Evolutionary conservation across 2,888 invertebrate genomes (phyloP).

Genomic region (Noctua janthina): DNA sequence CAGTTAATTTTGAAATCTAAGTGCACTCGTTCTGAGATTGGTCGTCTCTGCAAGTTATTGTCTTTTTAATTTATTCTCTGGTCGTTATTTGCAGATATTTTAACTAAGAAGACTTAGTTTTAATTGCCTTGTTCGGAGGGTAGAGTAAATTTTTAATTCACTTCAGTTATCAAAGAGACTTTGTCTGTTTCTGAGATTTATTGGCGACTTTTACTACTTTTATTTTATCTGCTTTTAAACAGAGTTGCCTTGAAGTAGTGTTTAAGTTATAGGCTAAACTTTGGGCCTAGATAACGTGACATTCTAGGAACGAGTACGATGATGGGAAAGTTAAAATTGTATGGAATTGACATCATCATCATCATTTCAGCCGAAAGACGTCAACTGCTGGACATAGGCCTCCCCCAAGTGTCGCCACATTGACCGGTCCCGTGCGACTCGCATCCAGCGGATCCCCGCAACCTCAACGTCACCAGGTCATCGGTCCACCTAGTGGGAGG

Average conservation of each 20-base stretch:
- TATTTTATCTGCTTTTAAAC: conserved; percentile 37
- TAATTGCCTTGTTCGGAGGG: conserved; percentile 32
- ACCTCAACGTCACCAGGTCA: too few species aligned
- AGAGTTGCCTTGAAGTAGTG: neutral
- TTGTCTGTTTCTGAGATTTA: conserved; percentile 35
- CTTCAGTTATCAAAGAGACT: conserved; percentile 18
- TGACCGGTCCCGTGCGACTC: too few species aligned
- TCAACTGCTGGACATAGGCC: too few species aligned
- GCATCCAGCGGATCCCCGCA: too few species aligned
- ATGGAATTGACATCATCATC: neutral
- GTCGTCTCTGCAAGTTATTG: conserved; percentile 62
- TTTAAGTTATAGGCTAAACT: neutral
- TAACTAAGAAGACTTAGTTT: conserved; percentile 43
- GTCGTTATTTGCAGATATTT: conserved; percentile 65
- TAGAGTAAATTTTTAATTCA: conserved; percentile 23
- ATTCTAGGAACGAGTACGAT: neutral
- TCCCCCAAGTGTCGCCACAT: too few species aligned
- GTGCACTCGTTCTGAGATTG: conserved; percentile 59
- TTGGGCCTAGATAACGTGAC: neutral
- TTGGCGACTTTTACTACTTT: conserved; percentile 26
- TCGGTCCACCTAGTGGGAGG: too few species aligned
- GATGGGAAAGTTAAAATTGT: neutral
- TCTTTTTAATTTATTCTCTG: conserved; percentile 64
- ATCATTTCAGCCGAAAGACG: too few species aligned
- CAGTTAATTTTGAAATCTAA: conserved; percentile 67